A percentile compares a stretch with the other conserved stretches of the same genome.
Conservation (phyloP, 2,113 vertebrate genomes). For the Scopus umbretta region DNA sequence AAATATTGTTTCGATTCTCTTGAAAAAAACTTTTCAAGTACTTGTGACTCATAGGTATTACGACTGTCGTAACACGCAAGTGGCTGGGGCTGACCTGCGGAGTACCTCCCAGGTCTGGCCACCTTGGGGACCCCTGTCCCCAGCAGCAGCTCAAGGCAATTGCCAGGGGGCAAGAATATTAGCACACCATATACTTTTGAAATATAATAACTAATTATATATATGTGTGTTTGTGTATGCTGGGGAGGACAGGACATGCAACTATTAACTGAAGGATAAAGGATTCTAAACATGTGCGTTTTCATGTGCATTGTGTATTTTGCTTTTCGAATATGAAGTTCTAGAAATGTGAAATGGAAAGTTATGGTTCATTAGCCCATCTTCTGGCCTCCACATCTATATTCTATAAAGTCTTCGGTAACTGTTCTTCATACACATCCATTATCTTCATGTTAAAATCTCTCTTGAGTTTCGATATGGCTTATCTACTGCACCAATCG, state of each 20-base stretch:
- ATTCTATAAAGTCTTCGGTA: not conserved
- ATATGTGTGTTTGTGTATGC: rapidly evolving
- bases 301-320: not conserved
- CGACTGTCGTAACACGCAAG: too few relatives aligned
- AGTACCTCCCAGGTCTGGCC: not conserved
- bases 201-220: not conserved
- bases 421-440: not conserved
- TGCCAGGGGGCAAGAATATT: not conserved
- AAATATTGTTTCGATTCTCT: not conserved
- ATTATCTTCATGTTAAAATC: not conserved
- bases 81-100: not conserved
- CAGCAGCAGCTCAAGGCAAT: not conserved
- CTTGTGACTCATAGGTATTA: not conserved
- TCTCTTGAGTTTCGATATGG: not conserved
- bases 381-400: not conserved
- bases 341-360: not conserved
- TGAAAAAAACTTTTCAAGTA: not conserved
- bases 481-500: not conserved
- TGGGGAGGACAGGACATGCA: not conserved
- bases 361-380: not conserved
- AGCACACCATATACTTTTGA: not conserved
- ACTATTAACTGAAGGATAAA: not conserved
- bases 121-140: not conserved
- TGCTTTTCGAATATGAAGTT: not conserved
- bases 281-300: not conserved